Percentiles rank a stretch among this genome's conserved stretches.
phyloP scores from a whole-genome alignment of 2,797 vertebrate species.

The Platalea minor region DNA sequence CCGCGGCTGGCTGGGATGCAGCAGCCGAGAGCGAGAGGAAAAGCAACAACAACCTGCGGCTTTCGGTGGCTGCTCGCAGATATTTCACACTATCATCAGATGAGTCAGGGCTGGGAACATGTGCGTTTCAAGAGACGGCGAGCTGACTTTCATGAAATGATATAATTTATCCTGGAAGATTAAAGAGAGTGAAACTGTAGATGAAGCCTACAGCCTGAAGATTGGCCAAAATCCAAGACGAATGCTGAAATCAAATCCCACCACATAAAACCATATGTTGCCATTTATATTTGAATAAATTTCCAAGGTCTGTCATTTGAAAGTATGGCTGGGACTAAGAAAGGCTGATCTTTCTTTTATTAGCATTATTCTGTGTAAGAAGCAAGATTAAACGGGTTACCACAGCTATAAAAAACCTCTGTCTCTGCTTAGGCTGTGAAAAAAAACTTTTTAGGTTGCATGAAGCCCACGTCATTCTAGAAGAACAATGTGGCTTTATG shows the following conservation, averaged over 20 bases:
- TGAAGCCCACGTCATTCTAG: neutral
- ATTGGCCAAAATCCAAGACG: neutral
- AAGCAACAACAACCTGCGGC: neutral
- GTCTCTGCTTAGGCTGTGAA: neutral
- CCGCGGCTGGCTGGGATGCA: neutral
- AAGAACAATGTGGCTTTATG: neutral
- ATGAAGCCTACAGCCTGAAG: neutral
- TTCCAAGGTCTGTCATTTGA: neutral
- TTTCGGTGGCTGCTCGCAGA: neutral
- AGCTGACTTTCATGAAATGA: neutral
- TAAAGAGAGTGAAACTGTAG: neutral
- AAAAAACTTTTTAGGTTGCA: neutral
- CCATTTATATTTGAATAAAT: neutral
- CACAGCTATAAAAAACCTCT: neutral
- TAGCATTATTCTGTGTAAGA: neutral
- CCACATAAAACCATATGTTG: neutral
- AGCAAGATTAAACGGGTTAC: neutral
- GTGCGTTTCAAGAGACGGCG: neutral
- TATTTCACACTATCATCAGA: neutral
- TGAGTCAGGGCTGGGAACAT: neutral
- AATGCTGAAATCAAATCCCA: slow-evolving; percentile 17
- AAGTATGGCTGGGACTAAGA: neutral
- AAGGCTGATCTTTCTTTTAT: neutral
- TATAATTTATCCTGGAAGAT: neutral
- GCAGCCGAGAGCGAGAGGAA: neutral